phyloP scores from a whole-genome alignment of 2,113 vertebrate genomes.

The Zosterops pallidus region DNA sequence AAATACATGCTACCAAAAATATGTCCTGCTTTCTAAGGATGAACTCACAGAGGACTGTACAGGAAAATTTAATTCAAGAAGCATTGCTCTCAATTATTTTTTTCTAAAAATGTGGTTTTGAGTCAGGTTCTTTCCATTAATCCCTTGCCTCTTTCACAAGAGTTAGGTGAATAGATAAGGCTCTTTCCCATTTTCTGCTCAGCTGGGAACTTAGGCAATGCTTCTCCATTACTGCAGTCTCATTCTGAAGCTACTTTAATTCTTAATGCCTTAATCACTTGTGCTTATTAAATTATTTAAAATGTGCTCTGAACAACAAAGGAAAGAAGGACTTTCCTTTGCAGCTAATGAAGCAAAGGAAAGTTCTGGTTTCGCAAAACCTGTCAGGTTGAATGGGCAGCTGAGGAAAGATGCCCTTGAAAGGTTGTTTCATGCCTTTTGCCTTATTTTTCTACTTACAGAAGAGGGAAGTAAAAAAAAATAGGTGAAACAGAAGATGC shows the following conservation, averaged over 20 bases:
- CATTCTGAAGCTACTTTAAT: slow-evolving; percentile 70
- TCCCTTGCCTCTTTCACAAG: neutral
- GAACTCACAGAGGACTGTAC: neutral
- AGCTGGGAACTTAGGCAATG: slow-evolving; percentile 48
- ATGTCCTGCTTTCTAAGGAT: neutral
- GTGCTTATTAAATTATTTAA: slow-evolving; percentile 77
- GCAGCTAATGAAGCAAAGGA: slow-evolving; percentile 36
- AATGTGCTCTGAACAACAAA: slow-evolving; percentile 63
- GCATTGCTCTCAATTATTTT: neutral
- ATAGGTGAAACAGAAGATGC: neutral
- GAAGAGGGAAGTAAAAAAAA: neutral
- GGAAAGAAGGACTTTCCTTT: slow-evolving; percentile 56
- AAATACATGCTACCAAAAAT: neutral
- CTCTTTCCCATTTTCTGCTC: neutral
- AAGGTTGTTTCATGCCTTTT: neutral
- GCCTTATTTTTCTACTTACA: neutral
- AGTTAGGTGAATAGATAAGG: neutral
- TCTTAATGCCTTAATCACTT: slow-evolving; percentile 79
- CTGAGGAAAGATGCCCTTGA: slow-evolving; percentile 3
- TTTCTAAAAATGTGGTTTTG: neutral
- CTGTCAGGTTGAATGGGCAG: neutral
- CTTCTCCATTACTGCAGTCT: slow-evolving; percentile 42
- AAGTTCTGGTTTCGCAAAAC: slow-evolving; percentile 33
- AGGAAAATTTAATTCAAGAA: neutral
- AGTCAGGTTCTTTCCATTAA: neutral